Evolutionary conservation across 1,140 invertebrate species (phyloP).

Genomic region (Zaprionus camerounensis): DNA sequence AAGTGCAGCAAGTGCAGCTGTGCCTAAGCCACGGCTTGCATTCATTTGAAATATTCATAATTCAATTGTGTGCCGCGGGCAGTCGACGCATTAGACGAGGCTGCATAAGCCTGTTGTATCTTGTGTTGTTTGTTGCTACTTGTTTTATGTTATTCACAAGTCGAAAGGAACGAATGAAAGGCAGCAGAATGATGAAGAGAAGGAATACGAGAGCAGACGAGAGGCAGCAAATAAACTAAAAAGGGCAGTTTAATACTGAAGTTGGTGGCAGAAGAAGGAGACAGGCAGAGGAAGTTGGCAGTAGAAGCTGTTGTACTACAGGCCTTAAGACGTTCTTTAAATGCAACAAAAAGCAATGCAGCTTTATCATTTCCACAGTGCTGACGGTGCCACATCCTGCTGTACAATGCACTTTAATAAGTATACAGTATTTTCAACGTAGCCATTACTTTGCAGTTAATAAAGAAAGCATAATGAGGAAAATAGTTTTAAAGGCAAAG

Average conservation of each 20-base stretch:
- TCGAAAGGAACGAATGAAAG: constrained; percentile 55
- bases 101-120: constrained; percentile 12
- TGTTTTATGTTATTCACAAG: constrained; percentile 72
- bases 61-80: constrained; percentile 75
- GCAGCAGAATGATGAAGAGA: not conserved
- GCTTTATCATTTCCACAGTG: constrained; percentile 71
- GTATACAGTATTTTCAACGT: constrained; percentile 71
- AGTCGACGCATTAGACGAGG: not conserved
- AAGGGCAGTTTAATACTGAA: not conserved
- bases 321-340: constrained; percentile 39
- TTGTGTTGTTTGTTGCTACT: constrained; percentile 34
- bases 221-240: constrained; percentile 16
- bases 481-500: not conserved
- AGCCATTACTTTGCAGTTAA: constrained; percentile 62
- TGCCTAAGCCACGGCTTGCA: constrained; percentile 51
- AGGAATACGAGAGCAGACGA: not conserved
- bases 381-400: constrained; percentile 42
- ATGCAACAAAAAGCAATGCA: constrained; percentile 64
- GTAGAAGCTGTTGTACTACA: not conserved
- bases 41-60: constrained; percentile 79
- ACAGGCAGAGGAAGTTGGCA: not conserved
- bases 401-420: constrained; percentile 71
- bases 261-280: not conserved
- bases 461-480: constrained; percentile 16
- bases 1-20: not conserved